phyloP scores from a whole-genome alignment of 2,113 vertebrate species.

The Poicephalus gulielmi region DNA sequence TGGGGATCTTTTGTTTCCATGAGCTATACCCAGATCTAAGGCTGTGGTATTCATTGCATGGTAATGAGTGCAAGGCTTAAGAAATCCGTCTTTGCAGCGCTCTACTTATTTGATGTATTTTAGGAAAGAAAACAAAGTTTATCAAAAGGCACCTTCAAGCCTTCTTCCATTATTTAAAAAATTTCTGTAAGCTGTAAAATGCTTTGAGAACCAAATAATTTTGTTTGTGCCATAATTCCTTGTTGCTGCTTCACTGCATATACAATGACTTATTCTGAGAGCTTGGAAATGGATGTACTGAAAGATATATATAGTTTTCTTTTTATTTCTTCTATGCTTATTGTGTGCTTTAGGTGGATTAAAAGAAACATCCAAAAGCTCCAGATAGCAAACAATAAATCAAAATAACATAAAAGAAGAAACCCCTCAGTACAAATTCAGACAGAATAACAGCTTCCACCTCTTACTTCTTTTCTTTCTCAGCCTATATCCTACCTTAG shows the following conservation, averaged over 20 bases:
- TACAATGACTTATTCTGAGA: not conserved
- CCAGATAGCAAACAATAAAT: not conserved
- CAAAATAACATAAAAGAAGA: not conserved
- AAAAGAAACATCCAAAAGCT: not conserved
- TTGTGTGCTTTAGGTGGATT: not conserved
- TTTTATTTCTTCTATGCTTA: not conserved
- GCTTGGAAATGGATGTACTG: not conserved
- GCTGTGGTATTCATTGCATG: not conserved
- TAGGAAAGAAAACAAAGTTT: not conserved
- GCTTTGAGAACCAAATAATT: not conserved
- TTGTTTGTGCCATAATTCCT: not conserved
- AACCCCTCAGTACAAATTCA: not conserved
- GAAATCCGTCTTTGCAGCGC: not conserved
- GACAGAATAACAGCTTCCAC: not conserved
- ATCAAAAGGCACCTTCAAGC: slow-evolving; percentile 10
- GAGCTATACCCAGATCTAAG: not conserved
- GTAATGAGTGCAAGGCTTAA: not conserved
- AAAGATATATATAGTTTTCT: not conserved
- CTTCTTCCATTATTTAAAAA: not conserved
- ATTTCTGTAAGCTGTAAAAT: not conserved
- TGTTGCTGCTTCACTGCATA: not conserved
- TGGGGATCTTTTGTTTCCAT: not conserved
- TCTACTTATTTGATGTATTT: not conserved
- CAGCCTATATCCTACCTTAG: not conserved
- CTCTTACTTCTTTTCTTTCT: not conserved